Evolutionary conservation across 1,140 invertebrate species (phyloP).

Genomic region (Mycetomoellerius zeteki): DNA sequence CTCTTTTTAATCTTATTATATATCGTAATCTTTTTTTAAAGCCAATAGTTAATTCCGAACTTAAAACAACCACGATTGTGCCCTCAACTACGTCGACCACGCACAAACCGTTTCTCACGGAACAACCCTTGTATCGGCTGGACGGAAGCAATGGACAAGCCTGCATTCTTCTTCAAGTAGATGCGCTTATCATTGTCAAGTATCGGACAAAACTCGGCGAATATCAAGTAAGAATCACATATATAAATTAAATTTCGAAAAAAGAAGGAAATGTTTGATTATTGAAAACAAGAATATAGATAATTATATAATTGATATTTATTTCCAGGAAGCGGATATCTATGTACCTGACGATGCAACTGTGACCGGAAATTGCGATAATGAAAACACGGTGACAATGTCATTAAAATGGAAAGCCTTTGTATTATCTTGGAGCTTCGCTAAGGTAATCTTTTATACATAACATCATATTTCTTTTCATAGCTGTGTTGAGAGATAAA

Average conservation of each 20-base stretch:
- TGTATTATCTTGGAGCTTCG: conserved; percentile 90
- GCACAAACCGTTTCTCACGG: conserved; percentile 69
- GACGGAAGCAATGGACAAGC: conserved; percentile 89
- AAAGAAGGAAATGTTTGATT: not conserved
- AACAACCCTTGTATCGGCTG: conserved; percentile 88
- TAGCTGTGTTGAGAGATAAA: conserved; percentile 7
- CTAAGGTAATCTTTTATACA: conserved; percentile 87
- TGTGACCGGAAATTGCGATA: conserved; percentile 90
- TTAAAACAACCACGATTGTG: conserved; percentile 71
- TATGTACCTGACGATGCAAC: conserved; percentile 90
- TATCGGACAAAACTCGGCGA: conserved; percentile 90
- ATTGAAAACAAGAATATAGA: not conserved
- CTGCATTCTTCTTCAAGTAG: conserved; percentile 90
- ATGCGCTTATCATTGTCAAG: conserved; percentile 89
- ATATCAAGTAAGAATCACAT: conserved; percentile 84
- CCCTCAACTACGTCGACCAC: conserved; percentile 71
- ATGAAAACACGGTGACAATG: conserved; percentile 90
- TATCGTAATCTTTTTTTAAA: conserved; percentile 47
- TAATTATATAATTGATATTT: conserved; percentile 26
- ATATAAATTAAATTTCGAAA: not conserved
- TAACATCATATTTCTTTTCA: not conserved
- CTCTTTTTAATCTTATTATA: conserved; percentile 17
- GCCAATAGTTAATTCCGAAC: conserved; percentile 68
- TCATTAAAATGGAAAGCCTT: conserved; percentile 91
- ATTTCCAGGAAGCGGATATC: conserved; percentile 88